These are phyloP conservation scores for Rosalia funebris DNA, from an alignment of 2,888 invertebrate species.

Conservation along the genomic window DNA sequence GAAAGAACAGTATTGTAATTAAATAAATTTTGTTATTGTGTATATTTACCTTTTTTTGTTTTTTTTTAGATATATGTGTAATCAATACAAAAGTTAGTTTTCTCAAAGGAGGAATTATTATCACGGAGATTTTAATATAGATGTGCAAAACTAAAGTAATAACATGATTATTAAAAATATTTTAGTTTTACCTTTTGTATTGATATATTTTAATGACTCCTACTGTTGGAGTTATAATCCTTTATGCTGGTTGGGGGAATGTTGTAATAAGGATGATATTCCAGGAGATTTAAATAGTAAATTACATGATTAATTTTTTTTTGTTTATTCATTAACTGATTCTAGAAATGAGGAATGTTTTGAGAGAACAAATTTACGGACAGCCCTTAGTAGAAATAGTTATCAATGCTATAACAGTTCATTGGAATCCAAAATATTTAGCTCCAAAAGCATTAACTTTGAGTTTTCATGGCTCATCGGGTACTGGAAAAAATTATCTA, in stretches of 20 bases:
- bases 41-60: too few relatives aligned
- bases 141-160: too few relatives aligned
- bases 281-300: slow-evolving; percentile 42
- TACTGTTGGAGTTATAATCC: slow-evolving; percentile 41
- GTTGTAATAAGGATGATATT: slow-evolving; percentile 46
- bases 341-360: slow-evolving; percentile 66
- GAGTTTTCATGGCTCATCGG: slow-evolving; percentile 95
- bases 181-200: too few relatives aligned
- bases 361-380: slow-evolving; percentile 73
- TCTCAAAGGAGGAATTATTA: too few relatives aligned
- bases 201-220: slow-evolving; percentile 23
- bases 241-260: slow-evolving; percentile 41
- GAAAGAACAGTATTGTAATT: too few relatives aligned
- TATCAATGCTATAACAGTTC: slow-evolving; percentile 74
- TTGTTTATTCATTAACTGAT: not conserved
- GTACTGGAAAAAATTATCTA: slow-evolving; percentile 92
- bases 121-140: too few relatives aligned
- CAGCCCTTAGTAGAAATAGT: slow-evolving; percentile 85
- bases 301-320: slow-evolving; percentile 12
- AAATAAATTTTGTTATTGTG: too few relatives aligned
- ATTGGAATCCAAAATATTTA: slow-evolving; percentile 65
- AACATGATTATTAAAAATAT: too few relatives aligned
- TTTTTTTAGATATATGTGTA: too few relatives aligned
- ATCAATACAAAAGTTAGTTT: too few relatives aligned
- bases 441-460: slow-evolving; percentile 85